phyloP scores from a whole-genome alignment of 2,888 invertebrate genomes.

The Protonemura montana region DNA sequence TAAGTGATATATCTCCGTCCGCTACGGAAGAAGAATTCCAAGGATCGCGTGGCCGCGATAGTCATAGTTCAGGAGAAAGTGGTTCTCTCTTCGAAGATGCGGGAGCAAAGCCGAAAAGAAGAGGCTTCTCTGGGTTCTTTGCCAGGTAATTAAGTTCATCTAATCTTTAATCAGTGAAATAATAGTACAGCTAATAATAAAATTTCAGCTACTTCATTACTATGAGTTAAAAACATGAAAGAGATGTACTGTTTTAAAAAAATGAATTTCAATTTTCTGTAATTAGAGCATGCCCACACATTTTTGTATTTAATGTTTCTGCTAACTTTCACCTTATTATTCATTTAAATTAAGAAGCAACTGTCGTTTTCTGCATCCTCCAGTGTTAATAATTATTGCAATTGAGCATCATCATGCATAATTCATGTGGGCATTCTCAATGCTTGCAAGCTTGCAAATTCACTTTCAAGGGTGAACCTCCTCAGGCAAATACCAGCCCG shows the following conservation, averaged over 20 bases:
- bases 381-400: not conserved
- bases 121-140: constrained; percentile 69
- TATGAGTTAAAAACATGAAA: not conserved
- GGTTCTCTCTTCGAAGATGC: constrained; percentile 55
- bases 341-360: not conserved
- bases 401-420: not conserved
- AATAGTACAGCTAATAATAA: too few relatives aligned
- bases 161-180: not conserved
- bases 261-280: not conserved
- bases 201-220: too few relatives aligned
- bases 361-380: not conserved
- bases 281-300: not conserved
- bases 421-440: not conserved
- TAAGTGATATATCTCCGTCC: constrained; percentile 73
- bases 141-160: constrained; percentile 64
- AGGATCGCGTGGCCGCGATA: constrained; percentile 55
- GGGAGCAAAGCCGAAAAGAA: constrained; percentile 65
- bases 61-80: constrained; percentile 54
- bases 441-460: not conserved
- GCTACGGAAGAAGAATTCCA: constrained; percentile 50
- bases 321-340: not conserved
- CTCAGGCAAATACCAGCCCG: not conserved
- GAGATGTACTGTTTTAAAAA: not conserved
- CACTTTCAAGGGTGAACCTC: not conserved
- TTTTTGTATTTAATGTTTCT: not conserved